Evolutionary conservation across 2,888 invertebrate species (phyloP).

Genomic region (Lasius fuliginosus): DNA sequence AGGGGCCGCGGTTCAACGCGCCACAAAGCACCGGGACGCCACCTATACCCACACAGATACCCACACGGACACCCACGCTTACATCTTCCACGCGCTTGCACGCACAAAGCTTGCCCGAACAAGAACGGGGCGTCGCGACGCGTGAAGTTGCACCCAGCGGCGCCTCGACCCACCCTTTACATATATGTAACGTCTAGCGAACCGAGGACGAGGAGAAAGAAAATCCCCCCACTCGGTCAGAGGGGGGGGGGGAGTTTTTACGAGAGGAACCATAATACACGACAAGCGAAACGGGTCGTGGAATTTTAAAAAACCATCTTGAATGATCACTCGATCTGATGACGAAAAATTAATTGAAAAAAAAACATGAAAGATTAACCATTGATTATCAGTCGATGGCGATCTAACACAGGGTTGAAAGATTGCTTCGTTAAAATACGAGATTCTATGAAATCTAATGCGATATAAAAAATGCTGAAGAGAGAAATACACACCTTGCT

Average conservation of each 20-base stretch:
- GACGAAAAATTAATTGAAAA: slow-evolving; percentile 1
- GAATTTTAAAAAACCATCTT: slow-evolving; percentile 3
- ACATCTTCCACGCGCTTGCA: slow-evolving; percentile 44
- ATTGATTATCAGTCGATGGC: not conserved
- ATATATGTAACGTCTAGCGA: slow-evolving; percentile 69
- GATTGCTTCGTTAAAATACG: not conserved
- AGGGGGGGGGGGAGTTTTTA: not conserved
- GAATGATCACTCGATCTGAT: not conserved
- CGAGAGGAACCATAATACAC: not conserved
- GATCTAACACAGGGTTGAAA: not conserved
- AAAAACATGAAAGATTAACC: not conserved
- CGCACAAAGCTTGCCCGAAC: slow-evolving; percentile 65
- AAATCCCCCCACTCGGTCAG: not conserved
- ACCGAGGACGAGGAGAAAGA: slow-evolving; percentile 63
- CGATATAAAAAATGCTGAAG: not conserved
- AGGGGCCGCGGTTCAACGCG: slow-evolving; percentile 86
- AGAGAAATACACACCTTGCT: not conserved
- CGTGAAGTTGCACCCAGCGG: slow-evolving; percentile 79
- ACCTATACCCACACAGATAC: slow-evolving; percentile 77
- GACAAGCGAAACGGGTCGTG: not conserved
- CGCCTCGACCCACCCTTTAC: slow-evolving; percentile 67
- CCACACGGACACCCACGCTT: slow-evolving; percentile 46
- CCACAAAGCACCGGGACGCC: slow-evolving; percentile 85
- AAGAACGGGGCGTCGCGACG: slow-evolving; percentile 78
- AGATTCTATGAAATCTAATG: not conserved